These are phyloP conservation scores for Cossypha heuglini DNA, from an alignment of 2,797 vertebrate species.

Conservation along the genomic window DNA sequence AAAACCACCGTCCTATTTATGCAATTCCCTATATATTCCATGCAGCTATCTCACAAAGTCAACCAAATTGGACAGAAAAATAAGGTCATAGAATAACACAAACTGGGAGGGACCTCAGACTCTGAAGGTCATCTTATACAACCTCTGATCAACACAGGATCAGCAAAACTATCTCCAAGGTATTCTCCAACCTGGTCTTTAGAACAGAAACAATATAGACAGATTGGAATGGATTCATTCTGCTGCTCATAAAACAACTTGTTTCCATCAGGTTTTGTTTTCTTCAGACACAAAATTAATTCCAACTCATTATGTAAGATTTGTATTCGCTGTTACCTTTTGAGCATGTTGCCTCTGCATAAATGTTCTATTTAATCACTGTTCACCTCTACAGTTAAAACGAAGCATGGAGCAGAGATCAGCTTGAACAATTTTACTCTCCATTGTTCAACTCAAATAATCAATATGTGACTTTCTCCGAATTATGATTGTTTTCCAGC, in stretches of 20 bases:
- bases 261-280: background rate
- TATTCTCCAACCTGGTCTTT: background rate
- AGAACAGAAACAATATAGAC: background rate
- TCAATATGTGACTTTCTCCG: background rate
- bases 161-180: background rate
- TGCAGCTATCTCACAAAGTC: background rate
- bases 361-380: background rate
- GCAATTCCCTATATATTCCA: background rate
- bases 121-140: background rate
- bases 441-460: background rate
- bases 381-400: background rate
- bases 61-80: background rate
- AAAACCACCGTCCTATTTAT: background rate
- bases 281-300: background rate
- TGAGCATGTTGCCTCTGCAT: background rate
- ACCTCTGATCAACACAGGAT: background rate
- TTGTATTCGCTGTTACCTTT: background rate
- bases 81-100: background rate
- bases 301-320: background rate
- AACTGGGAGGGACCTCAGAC: background rate
- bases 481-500: background rate
- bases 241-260: background rate
- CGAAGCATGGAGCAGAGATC: background rate
- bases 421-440: background rate
- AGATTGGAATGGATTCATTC: background rate